Evolutionary conservation across 2,888 invertebrate genomes (phyloP).

Genomic region (Sylvicola cinctus): DNA sequence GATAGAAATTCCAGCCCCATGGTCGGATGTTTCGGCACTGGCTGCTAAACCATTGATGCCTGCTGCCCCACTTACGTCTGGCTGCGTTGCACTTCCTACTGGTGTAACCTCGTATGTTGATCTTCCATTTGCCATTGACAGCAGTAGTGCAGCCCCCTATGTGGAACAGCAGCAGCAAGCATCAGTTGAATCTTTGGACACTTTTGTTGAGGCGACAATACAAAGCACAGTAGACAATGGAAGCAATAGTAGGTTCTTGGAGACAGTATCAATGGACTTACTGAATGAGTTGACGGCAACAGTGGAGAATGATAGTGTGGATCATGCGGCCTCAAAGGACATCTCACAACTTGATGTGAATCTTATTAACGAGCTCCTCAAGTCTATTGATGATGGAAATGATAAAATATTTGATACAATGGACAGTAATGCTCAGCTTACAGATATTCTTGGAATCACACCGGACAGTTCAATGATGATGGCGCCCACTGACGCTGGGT

Average conservation of each 20-base stretch:
- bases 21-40: constrained; percentile 52
- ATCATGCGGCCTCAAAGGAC: too few species aligned
- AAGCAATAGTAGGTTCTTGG: not conserved
- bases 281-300: not conserved
- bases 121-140: constrained; percentile 12
- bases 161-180: too few species aligned
- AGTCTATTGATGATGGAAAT: constrained; percentile 25
- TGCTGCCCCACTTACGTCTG: constrained; percentile 36
- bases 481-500: not conserved
- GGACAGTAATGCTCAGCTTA: constrained; percentile 9
- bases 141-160: constrained; percentile 2
- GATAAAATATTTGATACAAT: too few species aligned
- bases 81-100: constrained; percentile 22
- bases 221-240: constrained; percentile 1
- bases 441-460: too few species aligned
- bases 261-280: constrained; percentile 7
- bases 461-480: not conserved
- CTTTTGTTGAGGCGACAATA: not conserved
- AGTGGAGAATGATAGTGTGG: too few species aligned
- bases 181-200: constrained; percentile 1
- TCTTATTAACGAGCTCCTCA: too few species aligned
- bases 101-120: constrained; percentile 23
- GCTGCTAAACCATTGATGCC: constrained; percentile 36
- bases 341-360: too few species aligned
- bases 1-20: constrained; percentile 51